Evolutionary conservation across 2,797 vertebrate species (phyloP).

Genomic region (Darevskia mixta): DNA sequence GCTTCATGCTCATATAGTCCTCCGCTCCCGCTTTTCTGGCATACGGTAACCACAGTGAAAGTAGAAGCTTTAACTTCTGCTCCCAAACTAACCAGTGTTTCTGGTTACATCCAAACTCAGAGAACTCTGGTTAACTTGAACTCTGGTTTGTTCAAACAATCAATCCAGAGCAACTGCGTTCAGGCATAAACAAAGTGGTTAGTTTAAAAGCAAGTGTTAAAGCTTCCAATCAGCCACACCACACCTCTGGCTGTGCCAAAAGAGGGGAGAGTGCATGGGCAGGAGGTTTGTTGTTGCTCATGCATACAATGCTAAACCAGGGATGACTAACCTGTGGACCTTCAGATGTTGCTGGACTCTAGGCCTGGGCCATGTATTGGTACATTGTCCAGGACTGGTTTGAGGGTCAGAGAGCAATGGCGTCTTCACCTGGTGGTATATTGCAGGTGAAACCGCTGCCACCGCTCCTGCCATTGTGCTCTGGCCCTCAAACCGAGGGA

Average conservation of each 20-base stretch:
- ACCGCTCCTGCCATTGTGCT: too few species aligned
- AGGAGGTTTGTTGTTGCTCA: not conserved
- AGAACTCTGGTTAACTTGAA: not conserved
- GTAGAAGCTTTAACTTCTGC: not conserved
- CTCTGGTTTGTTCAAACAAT: not conserved
- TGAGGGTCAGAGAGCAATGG: too few species aligned
- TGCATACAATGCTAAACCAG: not conserved
- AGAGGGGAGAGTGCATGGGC: not conserved
- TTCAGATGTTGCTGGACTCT: too few species aligned
- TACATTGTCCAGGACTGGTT: too few species aligned
- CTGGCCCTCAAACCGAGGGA: too few species aligned
- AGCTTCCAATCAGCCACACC: not conserved
- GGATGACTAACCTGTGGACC: too few species aligned
- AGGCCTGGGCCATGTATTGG: too few species aligned
- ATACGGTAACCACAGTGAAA: not conserved
- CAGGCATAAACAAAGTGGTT: not conserved
- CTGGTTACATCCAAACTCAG: not conserved
- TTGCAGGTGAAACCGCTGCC: too few species aligned
- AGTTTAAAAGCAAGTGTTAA: not conserved
- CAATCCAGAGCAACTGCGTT: not conserved
- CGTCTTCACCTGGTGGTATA: too few species aligned
- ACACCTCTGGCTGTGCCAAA: not conserved
- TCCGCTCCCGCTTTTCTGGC: not conserved
- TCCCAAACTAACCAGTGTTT: not conserved
- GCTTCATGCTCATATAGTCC: not conserved